Percentiles rank a stretch among this genome's conserved stretches.
Evolutionary conservation across 2,113 vertebrate genomes (phyloP).

Genomic region (Desmodus rotundus): DNA sequence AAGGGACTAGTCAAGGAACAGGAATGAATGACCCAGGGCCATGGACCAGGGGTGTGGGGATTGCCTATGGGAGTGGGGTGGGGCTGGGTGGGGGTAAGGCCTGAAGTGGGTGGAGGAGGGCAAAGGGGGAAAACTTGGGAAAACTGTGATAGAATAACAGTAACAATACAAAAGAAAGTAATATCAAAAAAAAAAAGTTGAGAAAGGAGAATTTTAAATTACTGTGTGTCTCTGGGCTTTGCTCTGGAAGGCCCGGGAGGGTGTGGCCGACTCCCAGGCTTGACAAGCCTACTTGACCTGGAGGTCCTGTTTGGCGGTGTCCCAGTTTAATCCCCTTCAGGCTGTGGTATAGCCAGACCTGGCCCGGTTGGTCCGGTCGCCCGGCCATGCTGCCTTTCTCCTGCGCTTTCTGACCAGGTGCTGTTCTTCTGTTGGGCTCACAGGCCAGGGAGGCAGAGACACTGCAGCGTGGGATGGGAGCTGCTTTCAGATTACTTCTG

Average conservation of each 20-base stretch:
- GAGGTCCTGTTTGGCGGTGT: fast-evolving
- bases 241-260: not conserved
- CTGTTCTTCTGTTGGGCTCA: fast-evolving
- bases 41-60: no score
- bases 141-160: no score
- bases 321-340: not conserved
- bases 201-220: not conserved
- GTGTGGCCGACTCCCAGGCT: fast-evolving
- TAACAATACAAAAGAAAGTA: no score
- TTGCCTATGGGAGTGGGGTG: no score
- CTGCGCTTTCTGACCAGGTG: fast-evolving
- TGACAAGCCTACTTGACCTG: fast-evolving
- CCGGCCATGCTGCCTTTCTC: fast-evolving
- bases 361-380: fast-evolving
- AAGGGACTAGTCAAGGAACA: no score
- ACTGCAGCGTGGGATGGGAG: fast-evolving
- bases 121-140: no score
- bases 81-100: no score
- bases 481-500: fast-evolving
- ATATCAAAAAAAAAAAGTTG: no score
- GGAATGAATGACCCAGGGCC: no score
- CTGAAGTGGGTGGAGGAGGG: no score
- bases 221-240: not conserved
- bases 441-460: fast-evolving
- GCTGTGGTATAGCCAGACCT: not conserved